phyloP scores from a whole-genome alignment of 2,888 invertebrate genomes.

The Mimas tiliae region DNA sequence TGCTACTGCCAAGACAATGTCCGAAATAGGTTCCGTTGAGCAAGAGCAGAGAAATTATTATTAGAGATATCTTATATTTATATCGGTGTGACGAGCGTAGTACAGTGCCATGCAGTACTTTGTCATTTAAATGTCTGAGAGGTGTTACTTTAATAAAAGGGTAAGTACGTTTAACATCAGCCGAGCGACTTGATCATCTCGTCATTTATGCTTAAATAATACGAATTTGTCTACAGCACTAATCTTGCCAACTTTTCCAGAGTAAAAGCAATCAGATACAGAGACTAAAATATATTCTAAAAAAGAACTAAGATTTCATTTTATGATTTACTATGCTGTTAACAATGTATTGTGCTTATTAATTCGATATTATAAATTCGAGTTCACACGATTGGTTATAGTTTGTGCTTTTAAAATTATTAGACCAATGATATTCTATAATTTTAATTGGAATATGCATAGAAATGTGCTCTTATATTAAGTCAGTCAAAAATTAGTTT shows the following conservation, averaged over 20 bases:
- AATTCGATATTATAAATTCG: background rate
- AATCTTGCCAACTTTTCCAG: background rate
- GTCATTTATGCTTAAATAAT: too few species aligned
- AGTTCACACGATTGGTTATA: slow-evolving; percentile 5
- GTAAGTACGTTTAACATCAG: too few species aligned
- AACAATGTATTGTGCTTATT: background rate
- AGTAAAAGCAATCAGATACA: background rate
- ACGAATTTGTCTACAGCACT: background rate
- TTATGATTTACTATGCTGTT: background rate
- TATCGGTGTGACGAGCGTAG: too few species aligned
- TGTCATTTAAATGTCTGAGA: too few species aligned
- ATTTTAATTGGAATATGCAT: background rate
- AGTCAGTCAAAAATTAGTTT: background rate
- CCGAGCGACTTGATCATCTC: too few species aligned
- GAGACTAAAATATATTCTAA: background rate
- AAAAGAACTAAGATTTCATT: background rate
- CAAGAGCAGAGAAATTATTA: too few species aligned
- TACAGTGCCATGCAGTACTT: too few species aligned
- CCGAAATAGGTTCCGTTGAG: too few species aligned
- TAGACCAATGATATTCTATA: background rate
- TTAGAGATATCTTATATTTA: too few species aligned
- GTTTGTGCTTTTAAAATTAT: background rate
- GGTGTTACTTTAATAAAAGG: too few species aligned
- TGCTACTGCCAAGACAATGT: too few species aligned
- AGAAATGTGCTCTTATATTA: slow-evolving; percentile 3